phyloP scores from a whole-genome alignment of 2,888 invertebrate genomes.

The Argyra leucocephala region DNA sequence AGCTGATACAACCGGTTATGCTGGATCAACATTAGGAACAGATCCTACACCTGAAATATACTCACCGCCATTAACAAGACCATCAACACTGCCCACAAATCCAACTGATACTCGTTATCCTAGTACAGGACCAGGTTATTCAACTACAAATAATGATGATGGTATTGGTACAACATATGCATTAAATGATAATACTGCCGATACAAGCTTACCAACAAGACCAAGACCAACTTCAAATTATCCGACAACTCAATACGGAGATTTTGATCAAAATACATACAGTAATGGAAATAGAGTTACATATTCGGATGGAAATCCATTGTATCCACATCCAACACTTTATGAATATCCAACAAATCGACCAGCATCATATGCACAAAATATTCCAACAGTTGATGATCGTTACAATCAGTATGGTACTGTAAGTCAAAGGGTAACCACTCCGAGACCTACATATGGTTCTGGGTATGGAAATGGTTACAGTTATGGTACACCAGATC shows the following conservation, averaged over 20 bases:
- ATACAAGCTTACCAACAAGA: slow-evolving; percentile 17
- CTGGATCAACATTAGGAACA: slow-evolving; percentile 7
- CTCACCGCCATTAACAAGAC: not conserved
- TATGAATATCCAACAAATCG: slow-evolving; percentile 43
- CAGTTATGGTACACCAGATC: slow-evolving; percentile 38
- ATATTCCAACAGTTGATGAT: slow-evolving; percentile 38
- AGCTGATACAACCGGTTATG: slow-evolving; percentile 7
- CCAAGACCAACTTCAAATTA: slow-evolving; percentile 21
- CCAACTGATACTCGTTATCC: slow-evolving; percentile 11
- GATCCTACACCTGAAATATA: slow-evolving; percentile 5
- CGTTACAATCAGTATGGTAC: slow-evolving; percentile 29
- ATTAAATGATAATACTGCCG: slow-evolving; percentile 9
- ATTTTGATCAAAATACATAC: slow-evolving; percentile 7
- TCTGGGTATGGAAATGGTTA: slow-evolving; percentile 41
- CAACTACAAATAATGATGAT: not conserved
- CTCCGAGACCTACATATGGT: slow-evolving; percentile 35
- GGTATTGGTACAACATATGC: not conserved
- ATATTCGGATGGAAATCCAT: slow-evolving; percentile 40
- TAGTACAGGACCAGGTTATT: slow-evolving; percentile 9
- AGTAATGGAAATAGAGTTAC: slow-evolving; percentile 34
- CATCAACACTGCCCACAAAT: not conserved
- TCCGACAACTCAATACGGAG: slow-evolving; percentile 25
- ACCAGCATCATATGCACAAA: slow-evolving; percentile 42
- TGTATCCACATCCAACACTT: slow-evolving; percentile 41
- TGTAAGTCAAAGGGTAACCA: slow-evolving; percentile 25